A percentile compares a stretch with the other conserved stretches of the same genome.
Evolutionary conservation across 2,888 invertebrate genomes (phyloP).

Genomic region (Eubasilissa splendida): DNA sequence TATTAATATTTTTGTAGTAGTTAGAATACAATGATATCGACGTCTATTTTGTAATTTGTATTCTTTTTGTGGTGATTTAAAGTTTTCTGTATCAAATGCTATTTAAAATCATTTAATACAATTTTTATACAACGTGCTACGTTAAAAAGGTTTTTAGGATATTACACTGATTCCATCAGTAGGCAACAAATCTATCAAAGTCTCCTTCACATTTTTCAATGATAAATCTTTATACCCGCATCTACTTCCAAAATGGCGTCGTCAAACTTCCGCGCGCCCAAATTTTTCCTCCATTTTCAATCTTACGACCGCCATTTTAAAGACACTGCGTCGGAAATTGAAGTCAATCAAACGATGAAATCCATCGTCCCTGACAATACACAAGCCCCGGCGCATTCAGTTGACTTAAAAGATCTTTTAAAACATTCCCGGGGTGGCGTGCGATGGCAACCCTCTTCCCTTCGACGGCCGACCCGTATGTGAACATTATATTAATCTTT

Average conservation of each 20-base stretch:
- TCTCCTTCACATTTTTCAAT: too few relatives aligned
- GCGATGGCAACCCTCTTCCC: constrained; percentile 21
- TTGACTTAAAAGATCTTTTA: constrained; percentile 48
- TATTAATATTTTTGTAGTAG: too few relatives aligned
- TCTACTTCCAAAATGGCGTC: constrained; percentile 20
- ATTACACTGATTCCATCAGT: too few relatives aligned
- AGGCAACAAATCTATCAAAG: too few relatives aligned
- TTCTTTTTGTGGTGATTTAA: too few relatives aligned
- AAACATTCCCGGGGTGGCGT: constrained; percentile 34
- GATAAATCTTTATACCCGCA: too few relatives aligned
- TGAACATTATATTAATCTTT: constrained; percentile 51
- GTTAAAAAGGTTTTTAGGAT: too few relatives aligned
- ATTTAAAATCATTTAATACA: too few relatives aligned
- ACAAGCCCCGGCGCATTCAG: constrained; percentile 31
- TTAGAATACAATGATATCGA: too few relatives aligned
- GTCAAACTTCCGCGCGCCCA: constrained; percentile 4
- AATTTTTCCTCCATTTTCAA: constrained; percentile 26
- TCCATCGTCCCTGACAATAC: constrained; percentile 32
- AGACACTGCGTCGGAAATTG: constrained; percentile 41
- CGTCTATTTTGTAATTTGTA: too few relatives aligned
- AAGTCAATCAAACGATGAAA: constrained; percentile 44
- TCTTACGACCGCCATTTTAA: constrained; percentile 23
- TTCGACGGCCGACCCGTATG: constrained; percentile 5
- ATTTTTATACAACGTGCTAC: too few relatives aligned
- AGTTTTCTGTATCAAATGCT: too few relatives aligned